Evolutionary conservation across 2,113 vertebrate species (phyloP).

Genomic region (Nothobranchius kuhntae): DNA sequence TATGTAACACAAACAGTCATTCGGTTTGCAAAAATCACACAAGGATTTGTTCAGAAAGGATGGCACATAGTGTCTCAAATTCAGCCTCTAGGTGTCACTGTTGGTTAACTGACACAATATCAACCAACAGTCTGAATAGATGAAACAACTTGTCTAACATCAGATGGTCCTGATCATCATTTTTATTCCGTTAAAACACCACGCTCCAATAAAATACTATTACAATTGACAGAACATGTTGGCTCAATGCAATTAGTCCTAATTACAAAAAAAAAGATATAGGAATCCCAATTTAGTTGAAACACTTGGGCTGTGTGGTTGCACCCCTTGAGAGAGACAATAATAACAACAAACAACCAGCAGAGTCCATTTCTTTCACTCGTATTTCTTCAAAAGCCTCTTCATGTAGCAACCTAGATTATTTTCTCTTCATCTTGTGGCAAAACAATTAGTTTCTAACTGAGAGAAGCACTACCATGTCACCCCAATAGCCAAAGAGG

Average conservation of each 20-base stretch:
- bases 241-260: conserved; percentile 66
- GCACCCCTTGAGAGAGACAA: conserved; percentile 45
- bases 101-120: conserved; percentile 41
- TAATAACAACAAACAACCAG: conserved; percentile 27
- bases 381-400: conserved; percentile 35
- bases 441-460: conserved; percentile 40
- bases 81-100: conserved; percentile 72
- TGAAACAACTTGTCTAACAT: conserved; percentile 39
- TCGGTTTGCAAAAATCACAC: conserved; percentile 5
- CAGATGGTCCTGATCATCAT: conserved; percentile 65
- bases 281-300: conserved; percentile 55
- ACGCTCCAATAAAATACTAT: conserved; percentile 65
- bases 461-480: conserved; percentile 34
- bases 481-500: conserved; percentile 6
- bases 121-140: conserved; percentile 29
- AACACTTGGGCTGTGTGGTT: conserved; percentile 50
- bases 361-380: conserved; percentile 35
- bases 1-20: conserved; percentile 12
- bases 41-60: neutral
- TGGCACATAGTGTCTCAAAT: conserved; percentile 6
- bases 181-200: conserved; percentile 52
- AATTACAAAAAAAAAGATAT: conserved; percentile 63
- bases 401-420: conserved; percentile 35
- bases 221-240: conserved; percentile 44
- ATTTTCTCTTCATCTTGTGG: conserved; percentile 45